Base-by-base conservation (phyloP, 2,797 vertebrate species). In the Acestrorhynchus altus region DNA sequence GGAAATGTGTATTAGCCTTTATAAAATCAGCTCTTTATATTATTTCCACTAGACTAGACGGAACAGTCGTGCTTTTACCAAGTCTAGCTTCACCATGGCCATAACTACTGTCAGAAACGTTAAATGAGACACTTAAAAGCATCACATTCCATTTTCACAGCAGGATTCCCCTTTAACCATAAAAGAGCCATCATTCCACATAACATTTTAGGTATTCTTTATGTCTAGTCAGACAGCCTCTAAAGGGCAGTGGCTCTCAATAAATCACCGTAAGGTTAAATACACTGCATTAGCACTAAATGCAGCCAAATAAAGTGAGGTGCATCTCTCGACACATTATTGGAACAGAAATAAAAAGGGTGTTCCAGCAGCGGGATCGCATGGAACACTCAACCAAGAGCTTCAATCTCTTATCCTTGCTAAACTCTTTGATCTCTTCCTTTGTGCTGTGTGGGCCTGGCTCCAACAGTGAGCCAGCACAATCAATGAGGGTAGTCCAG, bases 11-110 rank as follows among this genome's bases (percentile, higher is more conserved):
- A 22, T 40, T 70, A 54, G 49, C n/a, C 13, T 18, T 54, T 54
- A 52, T 40, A 40, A 70, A 54, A 54, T 68, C 47, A 70, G 22
- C 47, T 52, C 67, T 54, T 70, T 49, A 70, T 24, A 54, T 39
- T 31, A 70, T 70, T 56, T 70, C 51, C 18, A 54, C 28, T 54
- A 70, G 67, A 70, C 49, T 40, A 20, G 49, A 70, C 28, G 8
- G 18, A 28, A 39, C 67, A 68, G 47, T 52, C 24, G 18, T 68
- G 16, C 13, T 35, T 68, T 51, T 52, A 68, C 35, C 46, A 49
- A 35, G 46, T 68, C 16, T 46, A 49, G 46, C 44, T 31, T 24
- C 49, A 18, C 6, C 42, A 13, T 49, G 66, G 20, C 39, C 46
- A 31, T n/a, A 68, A 35, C 46, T 35, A 16, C 46, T 35, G 28